phyloP scores from a whole-genome alignment of 2,113 vertebrate genomes.

The Oreochromis spilurus region DNA sequence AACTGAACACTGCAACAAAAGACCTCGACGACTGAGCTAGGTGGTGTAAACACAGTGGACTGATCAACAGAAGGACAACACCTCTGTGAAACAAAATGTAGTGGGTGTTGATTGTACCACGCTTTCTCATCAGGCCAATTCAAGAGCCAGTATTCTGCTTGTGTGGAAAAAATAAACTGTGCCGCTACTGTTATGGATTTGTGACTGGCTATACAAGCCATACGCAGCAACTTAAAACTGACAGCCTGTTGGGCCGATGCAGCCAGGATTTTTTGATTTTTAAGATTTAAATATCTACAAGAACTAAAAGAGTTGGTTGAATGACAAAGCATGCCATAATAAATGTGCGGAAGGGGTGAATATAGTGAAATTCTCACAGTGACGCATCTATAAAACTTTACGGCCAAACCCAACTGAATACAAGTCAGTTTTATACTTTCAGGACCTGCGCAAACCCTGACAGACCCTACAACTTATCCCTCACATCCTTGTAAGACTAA shows the following conservation, averaged over 20 bases:
- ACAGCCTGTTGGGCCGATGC: background rate
- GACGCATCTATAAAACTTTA: background rate
- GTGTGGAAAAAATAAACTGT: background rate
- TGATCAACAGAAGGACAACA: background rate
- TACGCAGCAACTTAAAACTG: background rate
- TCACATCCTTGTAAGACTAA: background rate
- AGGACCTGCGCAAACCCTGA: rapidly evolving
- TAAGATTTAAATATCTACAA: background rate
- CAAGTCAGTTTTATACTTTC: background rate
- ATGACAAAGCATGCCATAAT: background rate
- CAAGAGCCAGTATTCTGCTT: too few species aligned
- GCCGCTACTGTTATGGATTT: background rate
- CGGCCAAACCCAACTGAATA: background rate
- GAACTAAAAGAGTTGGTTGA: background rate
- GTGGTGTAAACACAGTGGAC: background rate
- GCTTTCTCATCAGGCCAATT: background rate
- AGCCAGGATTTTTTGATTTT: background rate
- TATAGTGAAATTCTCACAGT: background rate
- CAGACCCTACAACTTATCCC: background rate
- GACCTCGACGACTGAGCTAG: background rate
- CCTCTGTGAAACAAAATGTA: background rate
- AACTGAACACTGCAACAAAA: background rate
- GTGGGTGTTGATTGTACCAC: too few species aligned
- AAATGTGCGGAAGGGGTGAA: rapidly evolving
- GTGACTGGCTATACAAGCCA: background rate